Percentiles rank a stretch among this genome's conserved stretches.
Conservation (phyloP, 1,140 invertebrate species). For the Drosophila bifasciata region DNA sequence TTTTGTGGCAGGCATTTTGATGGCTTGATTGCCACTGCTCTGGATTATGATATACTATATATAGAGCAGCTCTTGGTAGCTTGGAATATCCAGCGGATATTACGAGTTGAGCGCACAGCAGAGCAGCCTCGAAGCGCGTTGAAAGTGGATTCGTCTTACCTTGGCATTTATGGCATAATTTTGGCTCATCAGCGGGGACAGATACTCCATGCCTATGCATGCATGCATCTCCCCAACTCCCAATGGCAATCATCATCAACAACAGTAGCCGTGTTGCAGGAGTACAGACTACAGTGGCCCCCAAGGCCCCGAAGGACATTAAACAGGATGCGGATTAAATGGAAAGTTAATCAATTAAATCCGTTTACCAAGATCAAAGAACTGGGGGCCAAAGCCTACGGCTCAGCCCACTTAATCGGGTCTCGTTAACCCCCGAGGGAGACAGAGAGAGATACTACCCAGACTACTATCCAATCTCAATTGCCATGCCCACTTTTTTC, state of each 20-base stretch:
- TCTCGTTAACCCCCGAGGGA: no score
- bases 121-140: conserved; percentile 51
- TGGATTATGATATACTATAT: conserved; percentile 64
- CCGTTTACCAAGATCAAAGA: conserved; percentile 43
- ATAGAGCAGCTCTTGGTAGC: conserved; percentile 4
- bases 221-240: background rate
- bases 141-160: conserved; percentile 56
- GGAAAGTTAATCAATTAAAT: conserved; percentile 50
- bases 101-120: conserved; percentile 49
- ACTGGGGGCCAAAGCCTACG: no score
- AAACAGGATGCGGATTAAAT: conserved; percentile 32
- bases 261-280: conserved; percentile 34
- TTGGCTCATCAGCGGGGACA: conserved; percentile 45
- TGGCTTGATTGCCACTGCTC: conserved; percentile 69
- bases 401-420: conserved; percentile 32
- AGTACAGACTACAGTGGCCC: no score
- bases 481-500: conserved; percentile 1
- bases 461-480: background rate
- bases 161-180: conserved; percentile 79
- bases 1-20: conserved; percentile 46
- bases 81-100: conserved; percentile 13
- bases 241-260: conserved; percentile 23
- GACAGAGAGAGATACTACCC: no score
- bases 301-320: conserved; percentile 25
- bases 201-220: conserved; percentile 4